Evolutionary conservation across 2,113 vertebrate species (phyloP).

Genomic region (Planiliza haematocheilus): DNA sequence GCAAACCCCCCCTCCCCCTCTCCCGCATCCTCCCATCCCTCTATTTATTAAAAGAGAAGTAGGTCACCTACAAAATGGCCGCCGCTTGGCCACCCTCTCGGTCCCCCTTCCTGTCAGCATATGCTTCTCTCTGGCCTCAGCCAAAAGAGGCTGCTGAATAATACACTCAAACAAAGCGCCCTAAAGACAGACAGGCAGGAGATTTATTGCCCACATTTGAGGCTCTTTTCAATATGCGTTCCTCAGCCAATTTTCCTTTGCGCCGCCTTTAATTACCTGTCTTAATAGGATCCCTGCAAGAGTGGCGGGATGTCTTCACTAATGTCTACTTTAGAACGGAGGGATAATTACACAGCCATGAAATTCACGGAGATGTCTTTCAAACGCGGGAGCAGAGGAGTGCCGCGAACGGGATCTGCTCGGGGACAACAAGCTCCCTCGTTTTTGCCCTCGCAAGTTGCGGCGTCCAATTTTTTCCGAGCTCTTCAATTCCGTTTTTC

Average conservation of each 20-base stretch:
- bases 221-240: constrained; percentile 59
- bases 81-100: constrained; percentile 67
- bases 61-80: constrained; percentile 80
- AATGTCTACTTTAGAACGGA: constrained; percentile 69
- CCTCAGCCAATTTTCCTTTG: constrained; percentile 71
- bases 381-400: constrained; percentile 29
- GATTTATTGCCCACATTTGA: constrained; percentile 72
- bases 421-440: neutral
- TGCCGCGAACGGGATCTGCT: neutral
- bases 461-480: constrained; percentile 66
- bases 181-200: constrained; percentile 66
- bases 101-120: constrained; percentile 76
- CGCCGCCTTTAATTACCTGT: constrained; percentile 77
- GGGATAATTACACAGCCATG: constrained; percentile 71
- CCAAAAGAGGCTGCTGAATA: constrained; percentile 74
- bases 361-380: constrained; percentile 56
- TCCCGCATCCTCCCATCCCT: constrained; percentile 36
- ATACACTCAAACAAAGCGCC: constrained; percentile 65
- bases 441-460: constrained; percentile 35
- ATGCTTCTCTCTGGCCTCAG: constrained; percentile 70
- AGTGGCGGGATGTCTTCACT: constrained; percentile 72
- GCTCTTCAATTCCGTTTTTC: constrained; percentile 70
- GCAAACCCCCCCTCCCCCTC: constrained; percentile 35
- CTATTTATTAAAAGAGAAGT: constrained; percentile 78
- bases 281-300: constrained; percentile 73